Evolutionary conservation across 2,888 invertebrate genomes (phyloP), one percentile per base, ranked within the genome.

Genomic region (Andrena haemorrhoa): DNA sequence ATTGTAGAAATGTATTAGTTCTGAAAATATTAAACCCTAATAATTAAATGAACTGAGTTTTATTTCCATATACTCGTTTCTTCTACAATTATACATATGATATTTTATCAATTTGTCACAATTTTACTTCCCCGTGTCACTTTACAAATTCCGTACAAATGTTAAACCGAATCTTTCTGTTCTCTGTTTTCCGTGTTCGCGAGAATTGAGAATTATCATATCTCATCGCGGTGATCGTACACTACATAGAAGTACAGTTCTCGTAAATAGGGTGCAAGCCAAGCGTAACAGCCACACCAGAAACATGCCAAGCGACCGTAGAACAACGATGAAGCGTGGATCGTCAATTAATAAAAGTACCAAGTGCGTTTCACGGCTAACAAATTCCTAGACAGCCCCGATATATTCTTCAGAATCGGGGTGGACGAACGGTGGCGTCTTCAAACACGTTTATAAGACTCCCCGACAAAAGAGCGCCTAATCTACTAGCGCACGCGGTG

Each of bases 381-480:
- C 12, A 23, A 41, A 63, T 63, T 41, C 63, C 33, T 2, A 23
- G 16, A 31, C 56, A 23, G 23, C 23, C 12, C 56, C 23, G 8
- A 53, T 53, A n/a, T 23, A 20, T 20, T 53, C n/a, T 6, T 53
- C 3, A 0, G 20, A 5, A 23, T 26, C 23, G 26, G 6, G 23
- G 8, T 41, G 64, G 26, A 16, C 6, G 64, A 2, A 12, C 31
- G 16, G 20, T 51, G n/a, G n/a, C 49, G 41, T 49, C 8, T n/a
- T 29, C 20, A 31, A 51, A 8, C 31, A 51, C 20, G 31, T 66
- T 51, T 51, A 20, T 49, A 66, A 49, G 26, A 66, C 20, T 51
- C 51, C 47, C 49, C 5, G 12, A 66, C 51, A 66, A 66, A 66
- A 49, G 66, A 12, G n/a, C 51, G 12, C 33, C 66, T 23, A 35